A percentile compares a stretch with the other conserved stretches of the same genome.
These are phyloP conservation scores for Rhabdomys pumilio DNA, from an alignment of 2,797 vertebrate genomes.

Conservation along the genomic window DNA sequence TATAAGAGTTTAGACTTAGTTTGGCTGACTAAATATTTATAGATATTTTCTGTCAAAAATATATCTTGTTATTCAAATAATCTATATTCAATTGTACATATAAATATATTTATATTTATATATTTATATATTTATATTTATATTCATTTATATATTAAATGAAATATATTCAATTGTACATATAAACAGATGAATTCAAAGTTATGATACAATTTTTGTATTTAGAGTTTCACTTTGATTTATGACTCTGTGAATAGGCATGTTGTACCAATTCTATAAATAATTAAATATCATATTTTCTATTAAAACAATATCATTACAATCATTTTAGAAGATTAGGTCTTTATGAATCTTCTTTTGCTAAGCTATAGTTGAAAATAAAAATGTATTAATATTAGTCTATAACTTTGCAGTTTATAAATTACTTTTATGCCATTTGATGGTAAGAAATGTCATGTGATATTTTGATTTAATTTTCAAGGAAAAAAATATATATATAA, in stretches of 20 bases:
- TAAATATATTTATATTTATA: no score
- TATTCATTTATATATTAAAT: no score
- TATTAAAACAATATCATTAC: neutral
- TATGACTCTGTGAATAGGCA: neutral
- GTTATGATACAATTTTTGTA: neutral
- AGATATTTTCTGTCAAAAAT: slow-evolving; percentile 34
- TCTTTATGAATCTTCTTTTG: neutral
- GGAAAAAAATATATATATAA: neutral
- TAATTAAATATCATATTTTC: neutral
- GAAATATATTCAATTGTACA: neutral
- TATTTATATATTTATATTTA: no score
- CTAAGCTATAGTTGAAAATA: neutral
- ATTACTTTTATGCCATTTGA: neutral
- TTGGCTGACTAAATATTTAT: slow-evolving; percentile 57
- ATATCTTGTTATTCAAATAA: slow-evolving; percentile 23
- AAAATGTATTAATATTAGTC: neutral
- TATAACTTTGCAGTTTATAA: neutral
- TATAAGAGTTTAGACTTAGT: neutral
- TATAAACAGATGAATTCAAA: neutral
- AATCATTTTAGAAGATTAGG: neutral
- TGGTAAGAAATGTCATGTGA: neutral
- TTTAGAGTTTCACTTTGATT: neutral
- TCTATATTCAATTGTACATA: neutral
- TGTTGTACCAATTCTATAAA: neutral
- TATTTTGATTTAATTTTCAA: slow-evolving; percentile 1